phyloP scores from a whole-genome alignment of 2,888 invertebrate genomes.

The Drosophila subsilvestris region DNA sequence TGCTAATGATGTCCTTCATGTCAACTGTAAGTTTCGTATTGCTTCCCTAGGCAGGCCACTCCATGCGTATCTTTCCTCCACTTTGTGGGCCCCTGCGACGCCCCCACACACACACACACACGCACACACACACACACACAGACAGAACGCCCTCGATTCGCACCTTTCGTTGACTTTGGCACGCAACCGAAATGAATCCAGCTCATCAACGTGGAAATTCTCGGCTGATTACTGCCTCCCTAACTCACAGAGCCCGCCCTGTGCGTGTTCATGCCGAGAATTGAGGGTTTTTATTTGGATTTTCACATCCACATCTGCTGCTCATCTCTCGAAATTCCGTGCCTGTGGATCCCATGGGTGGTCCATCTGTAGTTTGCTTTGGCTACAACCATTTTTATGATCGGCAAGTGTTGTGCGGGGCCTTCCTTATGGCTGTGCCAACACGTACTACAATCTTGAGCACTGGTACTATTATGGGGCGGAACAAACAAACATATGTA shows the following conservation, averaged over 20 bases:
- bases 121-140: conserved; percentile 4
- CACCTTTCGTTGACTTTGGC: conserved; percentile 43
- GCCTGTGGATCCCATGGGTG: conserved; percentile 8
- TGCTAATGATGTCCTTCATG: conserved; percentile 54
- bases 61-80: conserved; percentile 11
- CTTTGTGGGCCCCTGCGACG: conserved; percentile 14
- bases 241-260: background rate
- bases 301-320: conserved; percentile 40
- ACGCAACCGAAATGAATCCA: conserved; percentile 56
- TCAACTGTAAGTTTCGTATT: conserved; percentile 47
- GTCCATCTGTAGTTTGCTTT: background rate
- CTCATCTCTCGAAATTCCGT: conserved; percentile 23
- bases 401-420: conserved; percentile 28
- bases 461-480: background rate
- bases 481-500: background rate
- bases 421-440: conserved; percentile 21
- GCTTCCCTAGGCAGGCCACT: conserved; percentile 11
- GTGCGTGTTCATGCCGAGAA: conserved; percentile 37
- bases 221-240: conserved; percentile 33
- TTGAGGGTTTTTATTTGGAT: conserved; percentile 26
- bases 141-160: conserved; percentile 23
- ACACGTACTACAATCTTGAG: conserved; percentile 24
- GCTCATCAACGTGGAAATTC: conserved; percentile 49
- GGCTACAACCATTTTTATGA: conserved; percentile 25
- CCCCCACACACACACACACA: conserved; percentile 5